Percentiles rank a stretch among this genome's conserved stretches.
phyloP scores from a whole-genome alignment of 2,888 invertebrate species.

The Gonocerus acuteangulatus region DNA sequence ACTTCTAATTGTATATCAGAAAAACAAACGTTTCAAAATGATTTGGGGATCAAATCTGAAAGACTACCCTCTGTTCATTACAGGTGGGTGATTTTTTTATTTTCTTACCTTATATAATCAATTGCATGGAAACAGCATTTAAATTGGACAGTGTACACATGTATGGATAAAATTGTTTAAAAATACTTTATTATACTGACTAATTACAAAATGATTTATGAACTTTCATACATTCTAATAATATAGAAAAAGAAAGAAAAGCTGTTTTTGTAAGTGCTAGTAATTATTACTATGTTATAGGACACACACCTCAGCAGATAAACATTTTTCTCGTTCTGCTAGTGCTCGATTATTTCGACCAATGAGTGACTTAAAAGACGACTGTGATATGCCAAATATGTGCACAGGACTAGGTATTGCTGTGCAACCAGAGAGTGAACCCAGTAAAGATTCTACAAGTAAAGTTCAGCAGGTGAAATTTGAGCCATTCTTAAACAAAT shows the following conservation, averaged over 20 bases:
- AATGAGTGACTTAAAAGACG: neutral
- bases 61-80: neutral
- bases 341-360: constrained; percentile 21
- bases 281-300: too few species aligned
- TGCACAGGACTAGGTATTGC: neutral
- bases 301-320: too few species aligned
- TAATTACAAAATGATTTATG: too few species aligned
- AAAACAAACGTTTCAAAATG: neutral
- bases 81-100: neutral
- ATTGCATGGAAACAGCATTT: too few species aligned
- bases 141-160: too few species aligned
- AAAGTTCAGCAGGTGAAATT: neutral
- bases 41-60: neutral
- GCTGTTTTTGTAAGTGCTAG: too few species aligned
- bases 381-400: neutral
- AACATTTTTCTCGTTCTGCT: constrained; percentile 12
- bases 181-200: too few species aligned
- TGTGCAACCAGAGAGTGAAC: neutral
- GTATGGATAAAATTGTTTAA: too few species aligned
- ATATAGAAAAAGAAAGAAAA: too few species aligned
- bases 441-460: neutral
- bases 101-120: too few species aligned
- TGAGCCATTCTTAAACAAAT: too few species aligned
- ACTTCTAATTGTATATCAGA: neutral
- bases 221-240: too few species aligned